Conservation (phyloP, 1,140 invertebrate genomes). For the Eciton burchellii region DNA sequence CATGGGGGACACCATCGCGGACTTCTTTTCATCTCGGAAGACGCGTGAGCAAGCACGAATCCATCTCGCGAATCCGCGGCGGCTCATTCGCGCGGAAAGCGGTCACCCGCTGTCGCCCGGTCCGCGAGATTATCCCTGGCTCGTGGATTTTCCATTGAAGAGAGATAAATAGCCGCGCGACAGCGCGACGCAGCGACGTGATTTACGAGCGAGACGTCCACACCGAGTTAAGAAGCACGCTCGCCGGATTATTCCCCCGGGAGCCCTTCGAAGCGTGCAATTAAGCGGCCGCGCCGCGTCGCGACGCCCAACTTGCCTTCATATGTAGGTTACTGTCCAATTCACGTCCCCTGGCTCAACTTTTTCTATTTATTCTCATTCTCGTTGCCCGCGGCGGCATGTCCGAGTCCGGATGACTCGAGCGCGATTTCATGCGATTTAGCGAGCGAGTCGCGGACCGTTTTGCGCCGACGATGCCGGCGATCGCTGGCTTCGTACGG, state of each 20-base stretch:
- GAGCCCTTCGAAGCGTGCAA: slow-evolving; percentile 33
- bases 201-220: slow-evolving; percentile 28
- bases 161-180: slow-evolving; percentile 42
- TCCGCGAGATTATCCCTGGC: slow-evolving; percentile 35
- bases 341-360: slow-evolving; percentile 63
- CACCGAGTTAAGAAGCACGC: slow-evolving; percentile 54
- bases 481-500: too few species aligned
- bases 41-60: too few species aligned
- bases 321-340: slow-evolving; percentile 73
- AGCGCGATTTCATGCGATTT: slow-evolving; percentile 16
- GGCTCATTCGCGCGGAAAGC: slow-evolving; percentile 20
- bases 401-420: not conserved
- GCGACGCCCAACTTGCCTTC: slow-evolving; percentile 63
- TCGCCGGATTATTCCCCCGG: slow-evolving; percentile 48
- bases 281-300: slow-evolving; percentile 35
- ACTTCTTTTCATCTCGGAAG: too few species aligned
- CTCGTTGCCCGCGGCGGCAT: slow-evolving; percentile 5
- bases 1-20: too few species aligned
- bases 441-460: not conserved
- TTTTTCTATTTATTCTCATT: slow-evolving; percentile 75
- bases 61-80: too few species aligned
- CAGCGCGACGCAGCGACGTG: slow-evolving; percentile 29
- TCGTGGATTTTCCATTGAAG: slow-evolving; percentile 50
- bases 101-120: slow-evolving; percentile 18
- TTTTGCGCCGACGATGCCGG: not conserved